Base-by-base conservation (phyloP, 37 sponge, comb jelly and placozoan genomes). In the Ephydatia muelleri region DNA sequence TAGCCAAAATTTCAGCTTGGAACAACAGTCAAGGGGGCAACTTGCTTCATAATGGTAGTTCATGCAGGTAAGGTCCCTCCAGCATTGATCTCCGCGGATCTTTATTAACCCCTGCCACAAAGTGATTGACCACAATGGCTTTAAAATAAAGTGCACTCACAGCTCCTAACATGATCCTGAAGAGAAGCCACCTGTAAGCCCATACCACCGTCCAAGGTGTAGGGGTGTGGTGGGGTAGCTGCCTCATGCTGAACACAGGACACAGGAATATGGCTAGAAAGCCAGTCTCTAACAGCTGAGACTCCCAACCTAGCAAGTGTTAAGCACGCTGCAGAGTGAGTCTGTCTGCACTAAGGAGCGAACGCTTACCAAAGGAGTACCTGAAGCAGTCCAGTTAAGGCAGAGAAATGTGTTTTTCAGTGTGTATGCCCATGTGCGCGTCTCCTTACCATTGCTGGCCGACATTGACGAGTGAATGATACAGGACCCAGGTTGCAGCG, bases 1-100 rank as follows among this genome's bases (percentile, higher is more conserved):
- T n/a, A n/a, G n/a, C n/a, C n/a, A n/a, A 43, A 43, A 3, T 3
- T 43, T 43, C 43, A 43, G 6, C 6, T 43, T 3, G 43, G 43
- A 43, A 43, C 43, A 43, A 43, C 88, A 6, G 43, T 9, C 43
- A 43, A 9, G 43, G 3, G 43, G 73, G 32, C 29, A 13, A 14
- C 76, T 19, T 70, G 87, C 92, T 91, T 96, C 94, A 82, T 96
- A 96, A 65, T 96, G 97, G 65, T 96, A 96, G 70, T 96, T 89
- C 97, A 96, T 96, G 77, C 97, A 96, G 29, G 97, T 96, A 80
- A 96, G 74, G 65, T 96, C 97, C 36, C 87, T 82, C 97, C 97
- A 96, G 67, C 96, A 96, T 48, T 81, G 86, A 64, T 96, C 96
- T n/a, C 93, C 93, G 14, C 96, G 80, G 27, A 96, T 84, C 80